phyloP scores from a whole-genome alignment of 2,113 vertebrate genomes.

The Caranx melampygus region DNA sequence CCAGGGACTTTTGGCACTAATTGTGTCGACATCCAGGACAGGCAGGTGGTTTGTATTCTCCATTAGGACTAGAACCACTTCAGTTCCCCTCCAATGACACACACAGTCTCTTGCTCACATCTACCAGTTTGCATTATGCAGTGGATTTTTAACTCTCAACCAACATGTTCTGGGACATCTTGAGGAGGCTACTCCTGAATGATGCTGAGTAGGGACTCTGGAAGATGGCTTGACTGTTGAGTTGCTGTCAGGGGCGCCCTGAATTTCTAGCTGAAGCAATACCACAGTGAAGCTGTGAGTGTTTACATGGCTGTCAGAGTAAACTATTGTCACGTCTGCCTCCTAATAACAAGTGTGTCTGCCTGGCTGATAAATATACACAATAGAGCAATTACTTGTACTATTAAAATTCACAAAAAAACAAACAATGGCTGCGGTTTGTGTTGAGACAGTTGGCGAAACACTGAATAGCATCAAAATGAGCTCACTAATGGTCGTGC shows the following conservation, averaged over 20 bases:
- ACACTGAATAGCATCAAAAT: background rate
- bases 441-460: background rate
- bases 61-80: background rate
- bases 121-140: background rate
- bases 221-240: background rate
- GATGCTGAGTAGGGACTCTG: background rate
- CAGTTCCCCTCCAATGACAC: background rate
- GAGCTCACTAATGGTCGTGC: background rate
- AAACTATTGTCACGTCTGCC: background rate
- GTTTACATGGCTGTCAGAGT: conserved; percentile 7
- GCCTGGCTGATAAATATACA: background rate
- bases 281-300: background rate
- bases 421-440: conserved; percentile 1
- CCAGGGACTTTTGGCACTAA: conserved; percentile 20
- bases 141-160: background rate
- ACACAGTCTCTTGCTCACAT: too few species aligned
- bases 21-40: conserved; percentile 13
- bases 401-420: conserved; percentile 13
- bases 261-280: background rate
- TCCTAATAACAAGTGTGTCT: background rate
- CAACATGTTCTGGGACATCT: background rate
- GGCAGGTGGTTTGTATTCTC: conserved; percentile 8
- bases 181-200: background rate
- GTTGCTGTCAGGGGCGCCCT: background rate
- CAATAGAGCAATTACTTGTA: conserved; percentile 9